Evolutionary conservation across 2,888 invertebrate genomes (phyloP).

Genomic region (Zygogramma bicolorata): DNA sequence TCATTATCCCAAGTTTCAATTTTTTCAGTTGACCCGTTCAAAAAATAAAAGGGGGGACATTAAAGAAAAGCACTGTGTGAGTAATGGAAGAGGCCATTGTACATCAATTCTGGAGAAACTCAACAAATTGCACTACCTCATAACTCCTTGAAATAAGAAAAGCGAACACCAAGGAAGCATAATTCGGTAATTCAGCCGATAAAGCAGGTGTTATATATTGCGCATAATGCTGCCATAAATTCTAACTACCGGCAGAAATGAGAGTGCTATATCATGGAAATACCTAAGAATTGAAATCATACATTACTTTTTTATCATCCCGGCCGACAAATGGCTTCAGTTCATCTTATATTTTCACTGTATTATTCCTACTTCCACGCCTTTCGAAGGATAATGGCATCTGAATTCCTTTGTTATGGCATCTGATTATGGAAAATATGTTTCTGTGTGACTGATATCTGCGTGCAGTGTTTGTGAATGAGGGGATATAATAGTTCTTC

Average conservation of each 20-base stretch:
- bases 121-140: slow-evolving; percentile 27
- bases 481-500: no score
- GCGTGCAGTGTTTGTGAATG: neutral
- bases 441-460: neutral
- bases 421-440: neutral
- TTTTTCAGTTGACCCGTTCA: no score
- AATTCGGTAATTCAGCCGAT: slow-evolving; percentile 53
- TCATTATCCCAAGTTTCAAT: no score
- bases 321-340: slow-evolving; percentile 11
- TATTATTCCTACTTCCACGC: slow-evolving; percentile 15
- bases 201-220: slow-evolving; percentile 53
- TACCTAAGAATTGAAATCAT: slow-evolving; percentile 48
- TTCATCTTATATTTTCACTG: slow-evolving; percentile 16
- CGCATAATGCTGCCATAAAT: slow-evolving; percentile 52
- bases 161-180: slow-evolving; percentile 42
- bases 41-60: no score
- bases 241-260: slow-evolving; percentile 47
- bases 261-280: slow-evolving; percentile 48
- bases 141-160: slow-evolving; percentile 23
- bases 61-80: no score
- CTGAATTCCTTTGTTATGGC: slow-evolving; percentile 17
- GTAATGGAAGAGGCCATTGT: neutral
- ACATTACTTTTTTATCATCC: slow-evolving; percentile 43
- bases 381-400: slow-evolving; percentile 12
- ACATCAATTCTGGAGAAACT: neutral